phyloP scores from a whole-genome alignment of 2,113 vertebrate genomes.

The Phalacrocorax pelagicus region DNA sequence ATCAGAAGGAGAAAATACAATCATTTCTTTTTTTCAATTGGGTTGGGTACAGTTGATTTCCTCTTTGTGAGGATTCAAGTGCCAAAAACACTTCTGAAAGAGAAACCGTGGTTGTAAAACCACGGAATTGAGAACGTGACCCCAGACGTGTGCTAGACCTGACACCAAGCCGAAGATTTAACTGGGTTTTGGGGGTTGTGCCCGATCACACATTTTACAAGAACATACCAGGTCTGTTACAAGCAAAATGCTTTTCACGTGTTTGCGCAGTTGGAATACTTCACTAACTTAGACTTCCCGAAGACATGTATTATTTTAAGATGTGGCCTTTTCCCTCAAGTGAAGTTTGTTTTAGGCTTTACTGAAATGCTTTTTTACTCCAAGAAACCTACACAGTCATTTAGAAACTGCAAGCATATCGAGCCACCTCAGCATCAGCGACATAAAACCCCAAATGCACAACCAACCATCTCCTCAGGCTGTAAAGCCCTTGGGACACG shows the following conservation, averaged over 20 bases:
- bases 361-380: not conserved
- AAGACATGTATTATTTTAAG: not conserved
- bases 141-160: not conserved
- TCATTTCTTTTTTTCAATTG: not conserved
- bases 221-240: not conserved
- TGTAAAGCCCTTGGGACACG: not conserved
- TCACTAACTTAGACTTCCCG: not conserved
- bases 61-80: not conserved
- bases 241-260: not conserved
- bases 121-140: not conserved
- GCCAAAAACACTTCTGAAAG: not conserved
- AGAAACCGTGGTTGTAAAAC: not conserved
- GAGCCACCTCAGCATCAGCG: not conserved
- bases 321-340: not conserved
- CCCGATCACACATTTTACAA: not conserved
- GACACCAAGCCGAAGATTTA: not conserved
- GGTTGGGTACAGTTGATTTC: not conserved
- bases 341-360: not conserved
- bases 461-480: not conserved
- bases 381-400: not conserved
- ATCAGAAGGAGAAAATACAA: not conserved
- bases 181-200: not conserved
- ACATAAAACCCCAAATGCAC: not conserved
- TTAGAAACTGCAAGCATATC: not conserved
- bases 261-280: not conserved